Base-by-base conservation (phyloP, 2,113 vertebrate genomes). In the Capra hircus region DNA sequence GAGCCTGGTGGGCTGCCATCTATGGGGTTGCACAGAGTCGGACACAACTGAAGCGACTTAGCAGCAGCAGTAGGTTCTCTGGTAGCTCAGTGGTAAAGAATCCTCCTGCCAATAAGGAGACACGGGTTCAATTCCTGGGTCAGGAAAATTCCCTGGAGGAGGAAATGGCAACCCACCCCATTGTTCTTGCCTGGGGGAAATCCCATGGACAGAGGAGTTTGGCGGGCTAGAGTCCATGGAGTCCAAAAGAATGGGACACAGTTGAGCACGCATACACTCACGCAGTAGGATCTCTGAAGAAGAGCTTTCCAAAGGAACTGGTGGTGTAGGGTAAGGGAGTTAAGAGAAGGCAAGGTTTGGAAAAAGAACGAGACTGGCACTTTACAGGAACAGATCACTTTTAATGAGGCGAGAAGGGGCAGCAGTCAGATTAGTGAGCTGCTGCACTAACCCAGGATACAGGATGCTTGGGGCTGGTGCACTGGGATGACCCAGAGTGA, bases 281-380 rank as follows among this genome's bases (percentile, higher is more conserved):
- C 7, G 2, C 33, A 19, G 15, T n/a, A 67, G 62, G 33, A 19
- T 67, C 33, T 67, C 33, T 67, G 50, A 90, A 78, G 19, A 53
- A 0, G 16, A n/a, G 7, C n/a, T 81, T 86, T 53, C 27, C 55
- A 60, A 7, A 94, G 36, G 53, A n/a, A n/a, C 62, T n/a, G 33
- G 33, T 67, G 62, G 33, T 67, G 16, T 67, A n/a, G 16, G 64
- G 16, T 67, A 67, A 67, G 16, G 62, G 33, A 64, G 62, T 64
- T n/a, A n/a, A 16, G 59, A 67, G 33, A n/a, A n/a, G 33, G 33
- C 33, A 19, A 67, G 33, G 62, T 67, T n/a, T 0, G 0, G 33
- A n/a, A 67, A 67, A n/a, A 67, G 33, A 67, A 67, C 1, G 2
- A 67, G 62, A n/a, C 33, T 0, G 16, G 33, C 33, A 67, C 62